Evolutionary conservation across 92 coral and sea anemone species (phyloP), one percentile per base, ranked within the genome.

Genomic region (Phenganax subtilis): DNA sequence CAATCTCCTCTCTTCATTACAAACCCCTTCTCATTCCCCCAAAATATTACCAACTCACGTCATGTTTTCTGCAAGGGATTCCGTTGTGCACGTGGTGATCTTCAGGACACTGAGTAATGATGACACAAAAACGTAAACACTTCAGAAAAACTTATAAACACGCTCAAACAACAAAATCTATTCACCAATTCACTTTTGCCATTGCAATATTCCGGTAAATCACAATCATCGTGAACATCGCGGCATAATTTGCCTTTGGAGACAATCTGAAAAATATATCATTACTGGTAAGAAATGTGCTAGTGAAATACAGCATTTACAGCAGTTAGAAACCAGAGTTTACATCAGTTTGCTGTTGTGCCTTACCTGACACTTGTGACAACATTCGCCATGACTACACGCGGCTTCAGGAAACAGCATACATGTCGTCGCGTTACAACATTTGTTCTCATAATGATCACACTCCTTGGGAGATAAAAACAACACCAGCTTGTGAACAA

Each of bases 111-210:
- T 93, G 55, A n/a, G 60, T 78, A 57, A n/a, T 9, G 57, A 75
- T 15, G 16, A 29, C 5, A 68, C 47, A 68, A 30, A 37, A 17
- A 68, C 14, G 47, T 37, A 1, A 37, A 5, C 47, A 37, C 47
- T 37, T 37, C 47, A 37, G 47, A 37, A 37, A 44, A n/a, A 53
- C n/a, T 73, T 53, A 10, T 6, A 31, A 1, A 73, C 77, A 52
- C 59, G 59, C 51, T 10, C 29, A 68, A 54, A 20, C 54, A 68
- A 29, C 53, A 44, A 68, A 68, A 75, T 9, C 8, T 55, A 2
- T 91, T 88, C 82, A 93, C 98, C 91, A 87, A 79, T 75, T 82
- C 93, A 51, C 90, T 88, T 29, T 84, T 85, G 30, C 98, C 98
- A 31, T 75, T 84, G 80, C 98, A 93, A 55, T 64, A 68, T 72